Conservation (phyloP, 2,888 invertebrate genomes). For the Criorhina ranunculi region DNA sequence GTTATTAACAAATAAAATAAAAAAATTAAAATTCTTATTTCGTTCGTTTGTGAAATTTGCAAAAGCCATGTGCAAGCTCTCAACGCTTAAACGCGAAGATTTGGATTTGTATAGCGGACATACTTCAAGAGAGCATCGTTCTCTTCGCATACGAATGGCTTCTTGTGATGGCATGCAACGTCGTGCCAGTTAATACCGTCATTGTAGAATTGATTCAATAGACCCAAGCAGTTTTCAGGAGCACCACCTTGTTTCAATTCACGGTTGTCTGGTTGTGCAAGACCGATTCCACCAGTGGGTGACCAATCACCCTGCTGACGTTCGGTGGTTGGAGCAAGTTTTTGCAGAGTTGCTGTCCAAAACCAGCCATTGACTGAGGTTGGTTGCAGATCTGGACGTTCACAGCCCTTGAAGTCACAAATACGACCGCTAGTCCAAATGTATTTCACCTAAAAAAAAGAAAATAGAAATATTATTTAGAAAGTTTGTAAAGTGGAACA, state of each 20-base stretch:
- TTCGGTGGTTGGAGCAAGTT: constrained; percentile 92
- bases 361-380: constrained; percentile 94
- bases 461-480: background rate
- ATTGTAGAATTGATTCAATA: constrained; percentile 95
- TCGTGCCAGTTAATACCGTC: constrained; percentile 97
- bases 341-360: constrained; percentile 95
- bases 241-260: constrained; percentile 93
- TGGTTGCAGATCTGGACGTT: constrained; percentile 93
- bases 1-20: background rate
- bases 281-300: constrained; percentile 92
- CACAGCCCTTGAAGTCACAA: constrained; percentile 96
- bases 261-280: constrained; percentile 95
- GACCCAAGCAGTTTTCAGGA: constrained; percentile 93
- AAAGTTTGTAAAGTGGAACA: background rate
- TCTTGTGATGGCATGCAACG: constrained; percentile 95
- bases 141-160: constrained; percentile 95
- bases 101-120: constrained; percentile 92
- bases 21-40: constrained; percentile 33
- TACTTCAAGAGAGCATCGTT: constrained; percentile 94
- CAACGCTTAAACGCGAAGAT: constrained; percentile 88
- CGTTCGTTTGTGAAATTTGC: constrained; percentile 36
- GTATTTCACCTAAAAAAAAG: constrained; percentile 89
- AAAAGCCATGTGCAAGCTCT: background rate
- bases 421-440: constrained; percentile 96
- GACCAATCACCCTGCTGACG: constrained; percentile 95